Conservation (phyloP, 1,140 invertebrate species). For the Parasteatoda tepidariorum region DNA sequence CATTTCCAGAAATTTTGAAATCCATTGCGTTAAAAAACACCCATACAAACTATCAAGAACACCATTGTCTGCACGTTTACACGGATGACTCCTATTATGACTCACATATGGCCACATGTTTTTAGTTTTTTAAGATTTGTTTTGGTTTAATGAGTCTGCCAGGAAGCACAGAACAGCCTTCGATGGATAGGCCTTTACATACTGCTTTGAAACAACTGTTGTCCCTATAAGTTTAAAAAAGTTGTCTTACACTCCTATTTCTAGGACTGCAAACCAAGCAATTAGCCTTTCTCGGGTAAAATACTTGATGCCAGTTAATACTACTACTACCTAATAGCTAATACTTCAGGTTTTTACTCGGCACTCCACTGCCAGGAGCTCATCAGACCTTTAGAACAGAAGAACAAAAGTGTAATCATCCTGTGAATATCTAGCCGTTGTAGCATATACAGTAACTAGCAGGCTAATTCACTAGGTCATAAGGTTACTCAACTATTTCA, state of each 20-base stretch:
- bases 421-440: neutral
- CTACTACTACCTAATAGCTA: neutral
- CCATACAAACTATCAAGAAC: no score
- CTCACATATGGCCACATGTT: no score
- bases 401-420: neutral
- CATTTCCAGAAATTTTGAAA: no score
- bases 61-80: no score
- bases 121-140: no score
- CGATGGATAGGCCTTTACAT: neutral
- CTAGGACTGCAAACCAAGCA: neutral
- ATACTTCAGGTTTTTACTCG: neutral
- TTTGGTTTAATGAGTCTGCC: neutral
- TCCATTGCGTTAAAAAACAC: no score
- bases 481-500: neutral
- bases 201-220: neutral
- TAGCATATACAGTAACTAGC: neutral
- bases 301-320: no score
- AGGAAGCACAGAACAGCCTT: neutral
- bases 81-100: no score
- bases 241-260: neutral
- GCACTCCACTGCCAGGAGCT: no score
- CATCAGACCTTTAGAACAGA: no score
- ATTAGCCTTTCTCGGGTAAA: no score
- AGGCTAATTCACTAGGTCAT: neutral
- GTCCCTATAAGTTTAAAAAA: neutral